Conservation (phyloP, 2,113 vertebrate species). For the Empidonax traillii region DNA sequence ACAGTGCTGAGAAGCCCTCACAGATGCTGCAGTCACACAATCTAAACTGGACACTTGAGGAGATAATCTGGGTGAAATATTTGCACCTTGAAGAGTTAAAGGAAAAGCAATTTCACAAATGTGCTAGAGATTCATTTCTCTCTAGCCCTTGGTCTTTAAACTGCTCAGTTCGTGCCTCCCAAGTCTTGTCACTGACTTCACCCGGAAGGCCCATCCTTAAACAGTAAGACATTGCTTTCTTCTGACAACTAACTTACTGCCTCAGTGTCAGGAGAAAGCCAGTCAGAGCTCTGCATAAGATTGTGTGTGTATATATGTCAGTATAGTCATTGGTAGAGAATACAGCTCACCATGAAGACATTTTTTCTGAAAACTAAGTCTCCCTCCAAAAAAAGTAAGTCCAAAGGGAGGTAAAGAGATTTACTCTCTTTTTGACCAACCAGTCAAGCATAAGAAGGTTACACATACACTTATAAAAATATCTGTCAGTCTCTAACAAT, state of each 20-base stretch:
- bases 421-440: background rate
- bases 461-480: background rate
- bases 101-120: background rate
- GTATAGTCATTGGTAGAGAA: background rate
- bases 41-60: accelerated
- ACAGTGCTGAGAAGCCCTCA: background rate
- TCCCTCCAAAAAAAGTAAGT: background rate
- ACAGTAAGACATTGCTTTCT: background rate
- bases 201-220: background rate
- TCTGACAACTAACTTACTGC: background rate
- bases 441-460: background rate
- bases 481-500: background rate
- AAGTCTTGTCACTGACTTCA: background rate
- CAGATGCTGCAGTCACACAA: background rate
- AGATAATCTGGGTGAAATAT: background rate
- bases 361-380: background rate
- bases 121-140: background rate
- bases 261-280: background rate
- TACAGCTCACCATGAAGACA: background rate
- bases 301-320: background rate
- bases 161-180: background rate
- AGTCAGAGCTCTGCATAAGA: background rate
- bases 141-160: background rate
- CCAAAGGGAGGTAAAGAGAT: background rate
- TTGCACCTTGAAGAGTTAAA: background rate